These are phyloP conservation scores for Myotis lucifugus DNA, from an alignment of 2,113 vertebrate genomes.

Conservation along the genomic window DNA sequence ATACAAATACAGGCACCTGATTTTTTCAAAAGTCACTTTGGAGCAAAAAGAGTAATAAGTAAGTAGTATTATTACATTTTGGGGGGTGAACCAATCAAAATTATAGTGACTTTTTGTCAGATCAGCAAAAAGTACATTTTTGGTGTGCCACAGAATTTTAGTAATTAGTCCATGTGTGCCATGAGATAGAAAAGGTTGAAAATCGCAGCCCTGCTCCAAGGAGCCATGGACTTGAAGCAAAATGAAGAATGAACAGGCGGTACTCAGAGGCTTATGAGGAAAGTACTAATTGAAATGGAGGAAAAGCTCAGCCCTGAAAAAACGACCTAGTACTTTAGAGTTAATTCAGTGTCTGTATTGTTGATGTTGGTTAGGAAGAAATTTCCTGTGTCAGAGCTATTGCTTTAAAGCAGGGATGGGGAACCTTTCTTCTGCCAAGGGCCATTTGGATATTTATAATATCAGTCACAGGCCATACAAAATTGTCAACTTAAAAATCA, in stretches of 20 bases:
- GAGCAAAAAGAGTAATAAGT: background rate
- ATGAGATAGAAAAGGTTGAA: background rate
- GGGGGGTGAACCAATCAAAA: background rate
- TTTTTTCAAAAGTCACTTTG: background rate
- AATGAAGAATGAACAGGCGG: background rate
- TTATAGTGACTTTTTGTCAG: background rate
- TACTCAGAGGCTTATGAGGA: rapidly evolving
- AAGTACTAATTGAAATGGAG: background rate
- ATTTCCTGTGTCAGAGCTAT: background rate
- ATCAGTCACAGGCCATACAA: no score
- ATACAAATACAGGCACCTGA: background rate
- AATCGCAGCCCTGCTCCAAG: background rate
- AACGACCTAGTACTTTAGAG: background rate
- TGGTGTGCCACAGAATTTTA: background rate
- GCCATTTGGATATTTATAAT: no score
- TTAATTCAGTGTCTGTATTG: background rate
- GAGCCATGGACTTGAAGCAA: background rate
- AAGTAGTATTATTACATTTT: background rate
- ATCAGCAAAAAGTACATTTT: background rate
- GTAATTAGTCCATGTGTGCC: background rate
- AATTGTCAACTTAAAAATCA: no score
- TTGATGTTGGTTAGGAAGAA: background rate
- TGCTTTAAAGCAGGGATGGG: background rate
- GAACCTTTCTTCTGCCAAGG: no score
- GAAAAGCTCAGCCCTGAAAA: background rate